Base-by-base conservation (phyloP, 2,888 invertebrate species). In the Apamea anceps region DNA sequence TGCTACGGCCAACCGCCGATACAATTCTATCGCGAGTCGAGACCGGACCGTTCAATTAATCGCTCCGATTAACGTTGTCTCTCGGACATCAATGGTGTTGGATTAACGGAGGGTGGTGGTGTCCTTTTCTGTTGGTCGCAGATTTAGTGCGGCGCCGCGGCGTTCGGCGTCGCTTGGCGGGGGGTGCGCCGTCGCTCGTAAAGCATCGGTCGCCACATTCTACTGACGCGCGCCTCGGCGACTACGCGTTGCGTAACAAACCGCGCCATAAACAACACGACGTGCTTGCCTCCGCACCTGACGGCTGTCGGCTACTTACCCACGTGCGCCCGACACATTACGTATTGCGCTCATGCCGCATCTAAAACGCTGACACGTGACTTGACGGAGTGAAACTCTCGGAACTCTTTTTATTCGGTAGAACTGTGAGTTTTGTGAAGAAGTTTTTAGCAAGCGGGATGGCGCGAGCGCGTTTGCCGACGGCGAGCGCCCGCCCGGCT, bases 121-220 rank as follows among this genome's bases (percentile, higher is more conserved):
- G 96, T 95, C 95, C 95, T 96, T 95, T 95, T 95, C 95, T 95
- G 94, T 94, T 94, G 94, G 96, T 95, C 95, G 96, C 96, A 95
- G 96, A 97, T 97, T 96, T 95, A 96, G 96, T 96, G 96, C 96
- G 96, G 96, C 96, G 96, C 95, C 96, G 96, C 96, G 96, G 95
- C 96, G 96, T 94, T 94, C 93, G 94, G 95, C 95, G 96, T 94
- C 95, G 96, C 93, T 92, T 89, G 93, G 94, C 92, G 94, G 94
- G 94, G 94, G 95, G 96, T 93, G 96, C 94, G 95, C 94, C 95
- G 95, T 94, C 95, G 96, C 94, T 96, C 96, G 96, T 97, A 97
- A 97, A 97, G 92, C 96, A 96, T 96, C 96, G 96, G 95, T 93
- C 96, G 96, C 94, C 97, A 96, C 96, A 96, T 96, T 97, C 96